phyloP scores from a whole-genome alignment of 2,888 invertebrate genomes.

The Branchipolynoe longqiensis region DNA sequence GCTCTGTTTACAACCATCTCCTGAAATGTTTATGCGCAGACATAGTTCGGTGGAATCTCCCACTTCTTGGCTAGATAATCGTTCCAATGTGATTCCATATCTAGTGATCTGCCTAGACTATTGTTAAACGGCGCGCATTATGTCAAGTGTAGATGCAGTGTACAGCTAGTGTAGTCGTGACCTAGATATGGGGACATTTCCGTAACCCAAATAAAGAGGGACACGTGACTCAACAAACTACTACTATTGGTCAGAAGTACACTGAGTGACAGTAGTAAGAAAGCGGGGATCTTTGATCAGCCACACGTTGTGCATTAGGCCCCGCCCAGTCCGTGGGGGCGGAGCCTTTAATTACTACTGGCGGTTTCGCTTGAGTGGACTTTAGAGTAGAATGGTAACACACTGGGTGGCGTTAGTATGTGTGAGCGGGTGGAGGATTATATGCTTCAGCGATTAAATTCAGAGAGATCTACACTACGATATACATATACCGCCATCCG shows the following conservation, averaged over 20 bases:
- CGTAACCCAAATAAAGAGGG: conserved; percentile 23
- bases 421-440: no score
- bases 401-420: no score
- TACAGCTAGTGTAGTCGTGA: background rate
- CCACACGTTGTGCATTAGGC: background rate
- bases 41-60: background rate
- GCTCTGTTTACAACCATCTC: background rate
- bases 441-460: no score
- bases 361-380: no score
- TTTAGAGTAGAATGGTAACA: no score
- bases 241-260: background rate
- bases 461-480: no score
- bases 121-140: background rate
- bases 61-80: background rate
- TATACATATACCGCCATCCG: no score
- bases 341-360: background rate
- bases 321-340: conserved; percentile 7
- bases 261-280: background rate
- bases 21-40: background rate
- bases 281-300: background rate
- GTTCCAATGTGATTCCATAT: background rate
- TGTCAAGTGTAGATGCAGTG: background rate
- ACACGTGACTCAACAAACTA: background rate
- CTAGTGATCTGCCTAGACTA: background rate
- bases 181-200: background rate